Percentiles rank a stretch among this genome's conserved stretches.
These are phyloP conservation scores for Apodemia hepburni DNA, from an alignment of 2,888 invertebrate genomes.

Conservation along the genomic window DNA sequence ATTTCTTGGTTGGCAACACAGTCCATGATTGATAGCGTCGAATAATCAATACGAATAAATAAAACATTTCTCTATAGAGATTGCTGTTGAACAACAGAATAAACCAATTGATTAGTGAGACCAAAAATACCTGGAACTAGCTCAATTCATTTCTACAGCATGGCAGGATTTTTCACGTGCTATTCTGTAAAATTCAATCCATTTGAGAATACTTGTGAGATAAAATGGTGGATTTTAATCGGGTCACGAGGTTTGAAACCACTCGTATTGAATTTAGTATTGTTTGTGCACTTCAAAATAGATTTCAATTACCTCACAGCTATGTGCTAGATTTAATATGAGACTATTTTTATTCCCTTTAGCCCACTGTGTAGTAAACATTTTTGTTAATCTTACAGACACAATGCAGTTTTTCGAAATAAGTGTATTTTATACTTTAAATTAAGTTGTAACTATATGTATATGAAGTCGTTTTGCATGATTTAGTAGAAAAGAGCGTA, in stretches of 20 bases:
- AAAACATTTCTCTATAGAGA: too few relatives aligned
- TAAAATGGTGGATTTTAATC: constrained; percentile 12
- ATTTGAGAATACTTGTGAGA: constrained; percentile 12
- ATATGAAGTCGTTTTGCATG: too few relatives aligned
- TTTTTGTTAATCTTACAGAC: too few relatives aligned
- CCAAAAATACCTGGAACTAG: not conserved
- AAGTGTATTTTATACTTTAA: too few relatives aligned
- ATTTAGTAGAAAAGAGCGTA: too few relatives aligned
- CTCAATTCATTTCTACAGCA: not conserved
- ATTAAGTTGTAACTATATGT: too few relatives aligned
- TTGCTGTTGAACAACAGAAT: not conserved
- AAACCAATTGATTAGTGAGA: not conserved
- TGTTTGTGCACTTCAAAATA: constrained; percentile 8
- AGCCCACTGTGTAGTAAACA: too few relatives aligned
- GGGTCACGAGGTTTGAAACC: not conserved
- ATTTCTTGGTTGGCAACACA: too few relatives aligned
- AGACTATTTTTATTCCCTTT: too few relatives aligned
- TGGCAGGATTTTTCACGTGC: constrained; percentile 5
- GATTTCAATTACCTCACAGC: not conserved
- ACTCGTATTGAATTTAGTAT: constrained; percentile 9
- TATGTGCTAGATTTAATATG: not conserved
- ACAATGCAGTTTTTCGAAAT: too few relatives aligned
- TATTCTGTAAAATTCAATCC: constrained; percentile 13
- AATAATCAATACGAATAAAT: too few relatives aligned
- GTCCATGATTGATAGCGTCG: too few relatives aligned